A percentile compares a stretch with the other conserved stretches of the same genome.
Conservation (phyloP, 2,888 invertebrate genomes). For the Eilema caniola region DNA sequence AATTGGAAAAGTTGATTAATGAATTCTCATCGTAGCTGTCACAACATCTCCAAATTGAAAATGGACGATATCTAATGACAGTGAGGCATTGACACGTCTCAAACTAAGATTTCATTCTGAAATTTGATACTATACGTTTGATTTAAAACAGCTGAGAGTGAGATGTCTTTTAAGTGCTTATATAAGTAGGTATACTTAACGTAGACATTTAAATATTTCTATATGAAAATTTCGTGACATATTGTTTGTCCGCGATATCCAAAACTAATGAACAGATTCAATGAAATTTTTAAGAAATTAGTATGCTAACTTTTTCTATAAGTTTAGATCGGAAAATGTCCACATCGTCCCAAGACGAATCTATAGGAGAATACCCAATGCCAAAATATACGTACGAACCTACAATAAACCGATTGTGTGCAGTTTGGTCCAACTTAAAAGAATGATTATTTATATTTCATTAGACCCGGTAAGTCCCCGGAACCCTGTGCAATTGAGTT, state of each 20-base stretch:
- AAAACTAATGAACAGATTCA: too few relatives aligned
- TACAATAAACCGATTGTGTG: neutral
- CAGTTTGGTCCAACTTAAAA: neutral
- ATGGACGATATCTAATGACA: slow-evolving; percentile 47
- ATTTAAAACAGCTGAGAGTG: neutral
- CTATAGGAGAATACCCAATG: too few relatives aligned
- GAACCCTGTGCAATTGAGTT: too few relatives aligned
- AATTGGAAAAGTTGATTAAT: slow-evolving; percentile 85
- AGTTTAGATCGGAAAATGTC: too few relatives aligned
- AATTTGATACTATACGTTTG: neutral
- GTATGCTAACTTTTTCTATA: too few relatives aligned
- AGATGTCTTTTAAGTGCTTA: slow-evolving; percentile 20
- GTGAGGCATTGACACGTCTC: slow-evolving; percentile 21
- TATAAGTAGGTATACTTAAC: neutral
- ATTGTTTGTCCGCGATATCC: neutral
- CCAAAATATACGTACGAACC: too few relatives aligned
- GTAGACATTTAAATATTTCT: too few relatives aligned
- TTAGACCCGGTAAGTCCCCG: too few relatives aligned
- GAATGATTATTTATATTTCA: neutral
- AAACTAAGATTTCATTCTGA: slow-evolving; percentile 3
- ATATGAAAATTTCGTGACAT: neutral
- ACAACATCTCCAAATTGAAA: slow-evolving; percentile 61
- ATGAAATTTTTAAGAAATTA: too few relatives aligned
- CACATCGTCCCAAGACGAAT: too few relatives aligned
- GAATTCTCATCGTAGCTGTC: slow-evolving; percentile 70